These are phyloP conservation scores for Corticium candelabrum DNA, from an alignment of 37 sponge, comb jelly and placozoan species.

Conservation along the genomic window DNA sequence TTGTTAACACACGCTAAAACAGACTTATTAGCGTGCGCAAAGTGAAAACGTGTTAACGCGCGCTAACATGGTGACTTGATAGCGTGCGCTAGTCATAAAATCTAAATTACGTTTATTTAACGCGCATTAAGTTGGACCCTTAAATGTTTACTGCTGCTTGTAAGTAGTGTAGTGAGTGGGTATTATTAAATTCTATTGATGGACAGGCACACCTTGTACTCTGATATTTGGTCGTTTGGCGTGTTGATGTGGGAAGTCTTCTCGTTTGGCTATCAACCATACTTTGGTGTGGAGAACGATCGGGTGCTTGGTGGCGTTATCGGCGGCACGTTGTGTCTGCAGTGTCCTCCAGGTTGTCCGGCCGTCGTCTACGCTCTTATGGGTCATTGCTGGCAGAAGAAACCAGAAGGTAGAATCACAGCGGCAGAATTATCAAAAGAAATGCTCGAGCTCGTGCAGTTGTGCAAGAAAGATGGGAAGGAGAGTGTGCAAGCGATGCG, in stretches of 20 bases:
- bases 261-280: neutral
- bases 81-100: too few relatives aligned
- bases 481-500: neutral
- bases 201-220: neutral
- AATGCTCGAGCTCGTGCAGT: neutral
- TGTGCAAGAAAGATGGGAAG: neutral
- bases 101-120: too few relatives aligned
- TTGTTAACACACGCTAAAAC: too few relatives aligned
- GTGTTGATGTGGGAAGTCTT: neutral
- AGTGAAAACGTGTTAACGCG: too few relatives aligned
- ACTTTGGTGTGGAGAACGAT: neutral
- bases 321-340: neutral
- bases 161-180: too few relatives aligned
- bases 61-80: too few relatives aligned
- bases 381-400: neutral
- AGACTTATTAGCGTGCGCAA: too few relatives aligned
- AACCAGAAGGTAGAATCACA: neutral
- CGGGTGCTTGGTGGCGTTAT: neutral
- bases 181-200: too few relatives aligned
- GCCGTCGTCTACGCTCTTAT: neutral
- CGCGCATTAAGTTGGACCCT: too few relatives aligned
- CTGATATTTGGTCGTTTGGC: neutral
- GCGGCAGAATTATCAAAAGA: neutral
- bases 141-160: too few relatives aligned
- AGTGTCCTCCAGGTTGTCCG: neutral